A percentile compares a stretch with the other conserved stretches of the same genome.
These are phyloP conservation scores for Odontamblyopus rebecca DNA, from an alignment of 2,797 vertebrate genomes.

Conservation along the genomic window DNA sequence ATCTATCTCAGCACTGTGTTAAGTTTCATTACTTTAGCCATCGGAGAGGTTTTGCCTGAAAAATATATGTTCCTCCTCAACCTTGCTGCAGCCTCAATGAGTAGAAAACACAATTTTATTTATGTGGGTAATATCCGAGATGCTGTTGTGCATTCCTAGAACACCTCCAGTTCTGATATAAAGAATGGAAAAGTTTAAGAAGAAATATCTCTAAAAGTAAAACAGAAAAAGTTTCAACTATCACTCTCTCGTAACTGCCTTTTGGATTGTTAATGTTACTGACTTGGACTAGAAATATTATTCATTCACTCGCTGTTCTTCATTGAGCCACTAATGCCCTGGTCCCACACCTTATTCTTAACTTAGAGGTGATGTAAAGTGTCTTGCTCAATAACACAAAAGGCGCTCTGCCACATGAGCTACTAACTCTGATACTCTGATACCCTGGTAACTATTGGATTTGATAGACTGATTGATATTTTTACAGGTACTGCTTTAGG, in stretches of 20 bases:
- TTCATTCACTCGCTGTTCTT: too few species aligned
- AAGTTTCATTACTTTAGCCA: neutral
- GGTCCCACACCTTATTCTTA: neutral
- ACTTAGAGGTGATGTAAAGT: neutral
- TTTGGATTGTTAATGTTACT: neutral
- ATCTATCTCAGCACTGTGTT: too few species aligned
- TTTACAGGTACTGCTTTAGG: conserved; percentile 82
- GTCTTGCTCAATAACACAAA: too few species aligned
- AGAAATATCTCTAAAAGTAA: too few species aligned
- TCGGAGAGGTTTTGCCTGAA: neutral
- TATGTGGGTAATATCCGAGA: neutral
- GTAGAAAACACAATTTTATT: neutral
- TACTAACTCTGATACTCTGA: neutral
- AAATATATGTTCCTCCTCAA: neutral
- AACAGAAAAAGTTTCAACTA: neutral
- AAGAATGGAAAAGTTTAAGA: too few species aligned
- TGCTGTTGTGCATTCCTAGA: neutral
- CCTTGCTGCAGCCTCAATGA: neutral
- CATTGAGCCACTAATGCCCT: too few species aligned
- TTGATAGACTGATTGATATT: conserved; percentile 7
- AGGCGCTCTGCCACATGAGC: neutral
- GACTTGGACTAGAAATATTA: too few species aligned
- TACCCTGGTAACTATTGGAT: too few species aligned
- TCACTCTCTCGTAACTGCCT: neutral
- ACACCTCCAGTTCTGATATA: too few species aligned